phyloP scores from a whole-genome alignment of 92 coral and sea anemone genomes.

The Umimayanthus chanpuru region DNA sequence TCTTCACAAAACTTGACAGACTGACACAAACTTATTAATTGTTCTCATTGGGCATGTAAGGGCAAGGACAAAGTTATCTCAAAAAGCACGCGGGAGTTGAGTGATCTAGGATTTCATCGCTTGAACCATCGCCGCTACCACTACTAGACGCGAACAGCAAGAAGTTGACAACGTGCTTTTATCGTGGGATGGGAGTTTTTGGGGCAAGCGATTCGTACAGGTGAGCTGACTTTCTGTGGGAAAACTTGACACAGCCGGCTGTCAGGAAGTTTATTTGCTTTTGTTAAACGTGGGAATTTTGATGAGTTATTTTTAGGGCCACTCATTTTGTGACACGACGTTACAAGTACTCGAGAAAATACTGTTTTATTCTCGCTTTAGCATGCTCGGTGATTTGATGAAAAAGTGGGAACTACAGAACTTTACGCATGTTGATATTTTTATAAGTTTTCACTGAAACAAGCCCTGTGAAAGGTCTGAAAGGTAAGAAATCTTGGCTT shows the following conservation, averaged over 20 bases:
- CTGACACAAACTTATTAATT: constrained; percentile 57
- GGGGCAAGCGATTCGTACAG: neutral
- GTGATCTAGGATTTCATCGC: constrained; percentile 37
- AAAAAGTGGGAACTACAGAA: neutral
- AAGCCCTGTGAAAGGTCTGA: neutral
- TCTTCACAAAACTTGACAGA: constrained; percentile 53
- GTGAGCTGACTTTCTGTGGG: constrained; percentile 4
- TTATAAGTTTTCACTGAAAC: neutral
- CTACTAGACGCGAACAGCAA: neutral
- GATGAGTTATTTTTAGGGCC: neutral
- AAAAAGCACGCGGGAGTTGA: constrained; percentile 41
- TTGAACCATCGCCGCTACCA: neutral
- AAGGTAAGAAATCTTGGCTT: neutral
- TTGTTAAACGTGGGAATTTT: constrained; percentile 39
- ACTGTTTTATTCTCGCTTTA: neutral
- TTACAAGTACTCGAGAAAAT: neutral
- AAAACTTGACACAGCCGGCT: neutral
- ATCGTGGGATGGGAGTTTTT: neutral
- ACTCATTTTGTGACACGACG: neutral
- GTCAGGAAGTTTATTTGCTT: constrained; percentile 41
- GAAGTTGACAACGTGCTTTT: neutral
- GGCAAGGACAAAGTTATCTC: constrained; percentile 52
- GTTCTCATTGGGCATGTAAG: constrained; percentile 58
- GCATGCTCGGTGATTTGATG: neutral
- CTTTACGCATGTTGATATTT: neutral